A percentile compares a stretch with the other conserved stretches of the same genome.
These are phyloP conservation scores for Halesus radiatus DNA, from an alignment of 1,140 invertebrate species.

Conservation along the genomic window DNA sequence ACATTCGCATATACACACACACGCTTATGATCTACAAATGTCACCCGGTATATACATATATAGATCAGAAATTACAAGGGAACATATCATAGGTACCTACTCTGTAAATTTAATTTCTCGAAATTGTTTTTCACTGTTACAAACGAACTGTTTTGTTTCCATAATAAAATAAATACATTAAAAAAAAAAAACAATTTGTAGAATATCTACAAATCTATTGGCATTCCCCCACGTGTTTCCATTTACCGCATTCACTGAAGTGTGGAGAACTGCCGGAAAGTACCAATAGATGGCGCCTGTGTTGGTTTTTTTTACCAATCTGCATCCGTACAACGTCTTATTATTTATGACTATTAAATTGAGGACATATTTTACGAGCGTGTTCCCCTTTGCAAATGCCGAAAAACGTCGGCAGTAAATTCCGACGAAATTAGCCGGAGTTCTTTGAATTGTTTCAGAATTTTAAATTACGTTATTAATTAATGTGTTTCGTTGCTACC, in stretches of 20 bases:
- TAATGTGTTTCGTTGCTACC: too few species aligned
- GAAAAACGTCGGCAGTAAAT: slow-evolving; percentile 53
- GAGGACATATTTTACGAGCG: slow-evolving; percentile 49
- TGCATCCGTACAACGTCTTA: slow-evolving; percentile 6
- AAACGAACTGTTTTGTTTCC: too few species aligned
- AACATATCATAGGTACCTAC: too few species aligned
- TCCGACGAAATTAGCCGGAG: slow-evolving; percentile 47
- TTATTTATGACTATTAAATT: slow-evolving; percentile 55
- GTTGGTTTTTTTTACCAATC: neutral
- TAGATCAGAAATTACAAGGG: too few species aligned
- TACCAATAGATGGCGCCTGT: slow-evolving; percentile 16
- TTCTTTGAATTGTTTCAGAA: slow-evolving; percentile 9
- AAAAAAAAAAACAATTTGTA: too few species aligned
- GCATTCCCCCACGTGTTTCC: slow-evolving; percentile 36
- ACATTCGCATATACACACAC: too few species aligned
- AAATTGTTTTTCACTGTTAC: too few species aligned
- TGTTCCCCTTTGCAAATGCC: slow-evolving; percentile 39
- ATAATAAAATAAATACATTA: too few species aligned
- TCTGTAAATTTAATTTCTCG: too few species aligned
- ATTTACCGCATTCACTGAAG: slow-evolving; percentile 6
- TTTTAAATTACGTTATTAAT: neutral
- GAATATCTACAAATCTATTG: too few species aligned
- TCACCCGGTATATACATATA: too few species aligned
- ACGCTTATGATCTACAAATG: too few species aligned
- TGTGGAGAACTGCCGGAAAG: slow-evolving; percentile 10